phyloP scores from a whole-genome alignment of 2,888 invertebrate species.

The Ceriagrion tenellum region DNA sequence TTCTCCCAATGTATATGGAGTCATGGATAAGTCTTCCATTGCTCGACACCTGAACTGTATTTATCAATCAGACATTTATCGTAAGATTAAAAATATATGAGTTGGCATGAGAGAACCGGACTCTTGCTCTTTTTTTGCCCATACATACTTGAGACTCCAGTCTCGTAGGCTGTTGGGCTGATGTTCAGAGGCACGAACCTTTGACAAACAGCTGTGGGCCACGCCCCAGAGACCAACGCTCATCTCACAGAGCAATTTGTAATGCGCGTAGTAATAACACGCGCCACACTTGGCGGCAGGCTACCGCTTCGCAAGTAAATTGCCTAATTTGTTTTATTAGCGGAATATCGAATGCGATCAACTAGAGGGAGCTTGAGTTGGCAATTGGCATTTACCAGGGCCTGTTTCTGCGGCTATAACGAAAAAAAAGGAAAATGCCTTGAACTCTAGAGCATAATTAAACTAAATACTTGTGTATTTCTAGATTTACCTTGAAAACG shows the following conservation, averaged over 20 bases:
- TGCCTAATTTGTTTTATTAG: background rate
- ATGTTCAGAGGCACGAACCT: background rate
- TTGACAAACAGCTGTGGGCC: background rate
- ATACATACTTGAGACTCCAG: background rate
- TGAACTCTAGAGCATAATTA: too few relatives aligned
- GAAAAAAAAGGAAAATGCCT: background rate
- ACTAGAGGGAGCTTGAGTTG: background rate
- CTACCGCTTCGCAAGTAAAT: background rate
- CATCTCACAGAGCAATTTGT: conserved; percentile 22
- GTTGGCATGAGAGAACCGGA: background rate
- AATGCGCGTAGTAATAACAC: conserved; percentile 8
- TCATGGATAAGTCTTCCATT: too few relatives aligned
- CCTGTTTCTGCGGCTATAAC: background rate
- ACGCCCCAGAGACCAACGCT: background rate
- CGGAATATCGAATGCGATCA: background rate
- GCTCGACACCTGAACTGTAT: too few relatives aligned
- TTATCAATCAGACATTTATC: background rate
- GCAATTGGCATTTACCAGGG: background rate
- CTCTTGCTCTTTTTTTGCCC: background rate
- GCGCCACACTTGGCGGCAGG: background rate
- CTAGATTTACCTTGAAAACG: too few relatives aligned
- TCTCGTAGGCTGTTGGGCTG: background rate
- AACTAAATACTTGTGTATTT: too few relatives aligned
- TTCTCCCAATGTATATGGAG: too few relatives aligned
- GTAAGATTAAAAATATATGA: background rate